Conservation (phyloP, 1,140 invertebrate genomes). For the Trissolcus basalis region DNA sequence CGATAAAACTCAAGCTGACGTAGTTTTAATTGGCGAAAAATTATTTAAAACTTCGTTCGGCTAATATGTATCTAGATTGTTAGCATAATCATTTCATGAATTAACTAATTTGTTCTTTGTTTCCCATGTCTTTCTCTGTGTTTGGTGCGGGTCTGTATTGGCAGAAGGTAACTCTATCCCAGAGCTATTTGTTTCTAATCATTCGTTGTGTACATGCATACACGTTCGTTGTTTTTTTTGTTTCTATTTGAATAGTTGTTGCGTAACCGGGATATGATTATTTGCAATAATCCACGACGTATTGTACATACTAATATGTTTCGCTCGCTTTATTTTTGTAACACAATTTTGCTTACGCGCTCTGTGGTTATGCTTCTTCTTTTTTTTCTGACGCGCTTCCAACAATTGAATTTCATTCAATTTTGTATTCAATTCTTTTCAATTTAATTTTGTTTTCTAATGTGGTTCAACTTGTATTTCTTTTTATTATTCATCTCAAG, state of each 20-base stretch:
- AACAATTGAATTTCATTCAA: slow-evolving; percentile 30
- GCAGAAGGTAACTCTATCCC: slow-evolving; percentile 76
- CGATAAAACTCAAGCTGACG: too few species aligned
- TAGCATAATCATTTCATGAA: slow-evolving; percentile 42
- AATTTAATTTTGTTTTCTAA: slow-evolving; percentile 13
- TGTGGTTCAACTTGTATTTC: slow-evolving; percentile 2
- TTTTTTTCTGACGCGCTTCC: slow-evolving; percentile 47
- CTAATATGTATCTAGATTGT: too few species aligned
- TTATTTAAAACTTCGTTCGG: too few species aligned
- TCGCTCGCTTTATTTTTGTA: slow-evolving; percentile 54
- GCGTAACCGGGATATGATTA: slow-evolving; percentile 32
- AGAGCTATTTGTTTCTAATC: slow-evolving; percentile 59
- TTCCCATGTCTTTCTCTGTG: slow-evolving; percentile 75
- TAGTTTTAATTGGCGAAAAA: too few species aligned
- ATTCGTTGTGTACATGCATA: slow-evolving; percentile 39
- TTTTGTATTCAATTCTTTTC: slow-evolving; percentile 19
- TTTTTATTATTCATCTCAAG: background rate
- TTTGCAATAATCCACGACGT: slow-evolving; percentile 44
- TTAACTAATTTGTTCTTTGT: slow-evolving; percentile 74
- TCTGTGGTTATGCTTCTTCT: too few species aligned
- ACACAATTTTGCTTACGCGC: slow-evolving; percentile 40
- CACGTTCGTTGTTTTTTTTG: too few species aligned
- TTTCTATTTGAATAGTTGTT: slow-evolving; percentile 52
- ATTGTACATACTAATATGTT: slow-evolving; percentile 53
- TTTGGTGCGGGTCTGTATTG: slow-evolving; percentile 74